phyloP scores from a whole-genome alignment of 2,797 vertebrate genomes.

The Pterois miles region DNA sequence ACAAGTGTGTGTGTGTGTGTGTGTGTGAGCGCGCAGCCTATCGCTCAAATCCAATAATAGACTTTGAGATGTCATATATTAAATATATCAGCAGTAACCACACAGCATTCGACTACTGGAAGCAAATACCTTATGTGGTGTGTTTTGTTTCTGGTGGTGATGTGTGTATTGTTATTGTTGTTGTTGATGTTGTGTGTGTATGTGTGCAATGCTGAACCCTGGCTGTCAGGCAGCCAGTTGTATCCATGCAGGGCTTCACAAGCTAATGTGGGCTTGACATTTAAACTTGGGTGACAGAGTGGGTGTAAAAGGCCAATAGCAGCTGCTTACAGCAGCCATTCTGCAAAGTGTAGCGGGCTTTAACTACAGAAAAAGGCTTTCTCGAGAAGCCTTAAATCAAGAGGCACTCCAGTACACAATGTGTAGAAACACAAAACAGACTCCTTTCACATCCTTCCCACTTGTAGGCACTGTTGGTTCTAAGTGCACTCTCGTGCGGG shows the following conservation, averaged over 20 bases:
- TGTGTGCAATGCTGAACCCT: constrained; percentile 14
- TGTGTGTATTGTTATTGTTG: constrained; percentile 3
- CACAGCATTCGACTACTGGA: not conserved
- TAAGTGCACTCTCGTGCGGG: not conserved
- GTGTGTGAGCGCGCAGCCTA: constrained; percentile 18
- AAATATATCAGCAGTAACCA: not conserved
- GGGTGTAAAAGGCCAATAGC: constrained; percentile 76
- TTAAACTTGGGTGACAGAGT: constrained; percentile 76
- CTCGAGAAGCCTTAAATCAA: constrained; percentile 71
- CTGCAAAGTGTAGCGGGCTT: constrained; percentile 61
- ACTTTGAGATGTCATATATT: not conserved
- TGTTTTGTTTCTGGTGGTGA: constrained; percentile 19
- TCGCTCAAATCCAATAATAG: not conserved
- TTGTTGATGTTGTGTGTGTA: not conserved
- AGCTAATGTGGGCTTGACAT: constrained; percentile 77
- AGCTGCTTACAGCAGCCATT: constrained; percentile 56
- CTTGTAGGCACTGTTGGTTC: not conserved
- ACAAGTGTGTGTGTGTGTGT: constrained; percentile 26
- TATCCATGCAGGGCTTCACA: constrained; percentile 58
- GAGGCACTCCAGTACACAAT: constrained; percentile 50
- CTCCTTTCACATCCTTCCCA: not conserved
- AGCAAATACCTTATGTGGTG: not conserved
- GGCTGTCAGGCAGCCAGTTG: constrained; percentile 46
- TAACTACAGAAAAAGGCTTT: constrained; percentile 70
- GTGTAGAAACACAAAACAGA: constrained; percentile 19